phyloP scores from a whole-genome alignment of 2,797 vertebrate species.

The Oryzias dopingdopingensis region DNA sequence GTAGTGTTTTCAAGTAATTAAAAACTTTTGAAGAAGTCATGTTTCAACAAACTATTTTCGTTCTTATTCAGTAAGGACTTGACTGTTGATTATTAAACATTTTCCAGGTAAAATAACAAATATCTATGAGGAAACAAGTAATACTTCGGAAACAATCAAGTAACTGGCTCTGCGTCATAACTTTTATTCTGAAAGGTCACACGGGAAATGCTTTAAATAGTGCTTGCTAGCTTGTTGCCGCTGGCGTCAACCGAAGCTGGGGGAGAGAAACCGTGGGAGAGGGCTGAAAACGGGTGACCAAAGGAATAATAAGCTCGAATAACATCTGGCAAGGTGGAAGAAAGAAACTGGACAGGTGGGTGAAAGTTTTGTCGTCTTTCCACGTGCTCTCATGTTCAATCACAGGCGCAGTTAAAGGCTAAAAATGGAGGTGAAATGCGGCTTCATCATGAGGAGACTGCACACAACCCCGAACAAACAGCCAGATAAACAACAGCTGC shows the following conservation, averaged over 20 bases:
- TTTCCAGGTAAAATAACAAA: too few relatives aligned
- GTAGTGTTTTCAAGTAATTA: too few relatives aligned
- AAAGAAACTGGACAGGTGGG: conserved; percentile 61
- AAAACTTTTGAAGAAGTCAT: too few relatives aligned
- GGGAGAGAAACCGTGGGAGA: conserved; percentile 69
- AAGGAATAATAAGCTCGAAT: conserved; percentile 42
- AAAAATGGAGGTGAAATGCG: conserved; percentile 61
- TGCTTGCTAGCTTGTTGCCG: conserved; percentile 27
- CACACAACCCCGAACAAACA: conserved; percentile 48
- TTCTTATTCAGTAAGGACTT: too few relatives aligned
- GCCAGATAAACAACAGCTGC: conserved; percentile 49
- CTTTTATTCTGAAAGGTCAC: conserved; percentile 33
- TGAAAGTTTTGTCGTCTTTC: neutral
- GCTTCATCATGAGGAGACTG: conserved; percentile 48
- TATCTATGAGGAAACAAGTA: too few relatives aligned
- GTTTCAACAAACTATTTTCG: too few relatives aligned
- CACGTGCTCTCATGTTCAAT: neutral
- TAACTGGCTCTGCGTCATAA: neutral
- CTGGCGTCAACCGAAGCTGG: conserved; percentile 66
- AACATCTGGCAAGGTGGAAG: conserved; percentile 41
- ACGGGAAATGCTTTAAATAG: neutral
- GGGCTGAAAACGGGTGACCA: conserved; percentile 39
- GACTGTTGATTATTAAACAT: too few relatives aligned
- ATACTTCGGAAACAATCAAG: too few relatives aligned
- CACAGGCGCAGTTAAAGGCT: conserved; percentile 21